Base-by-base conservation (phyloP, 2,888 invertebrate species). In the Synanthedon vespiformis region DNA sequence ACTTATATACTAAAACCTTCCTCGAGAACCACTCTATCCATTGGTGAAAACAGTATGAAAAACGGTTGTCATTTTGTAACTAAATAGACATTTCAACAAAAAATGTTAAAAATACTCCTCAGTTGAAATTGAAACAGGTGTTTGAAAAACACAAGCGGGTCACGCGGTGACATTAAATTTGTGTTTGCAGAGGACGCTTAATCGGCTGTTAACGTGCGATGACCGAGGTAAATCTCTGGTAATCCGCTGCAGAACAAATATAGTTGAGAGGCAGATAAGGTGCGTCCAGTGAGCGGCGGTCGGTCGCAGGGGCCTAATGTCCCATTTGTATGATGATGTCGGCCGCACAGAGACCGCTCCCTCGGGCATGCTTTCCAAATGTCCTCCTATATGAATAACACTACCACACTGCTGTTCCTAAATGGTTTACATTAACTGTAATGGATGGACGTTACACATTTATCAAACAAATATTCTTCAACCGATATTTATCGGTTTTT, bases 241-340 rank as follows among this genome's bases (percentile, higher is more conserved):
- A 81, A 85, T 85, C 82, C 82, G 71, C 70, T 58, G 72, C 71
- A 81, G 81, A 81, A 78, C 85, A 87, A 85, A 87, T 85, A 87
- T 83, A 85, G 85, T 82, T 78, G 76, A 81, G 77, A 76, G 74
- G 77, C 69, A 77, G 86, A 87, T 86, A 87, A 86, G 87, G 82
- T 76, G 80, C 75, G 86, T 80, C 82, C 82, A 72, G 72, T 64
- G 66, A 47, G 51, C 55, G 58, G 56, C 54, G 56, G 57, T 55
- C 58, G 67, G 66, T 63, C 67, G 67, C 69, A 69, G 74, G 72
- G 68, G 70, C 74, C 69, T 86, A 87, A 86, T 86, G 83, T 68
- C 68, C 87, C 81, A 87, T 87, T 87, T 87, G 78, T 87, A 87
- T 87, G 87, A 70, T 84, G 85, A 86, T 86, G 82, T 62, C 62